Base-by-base conservation (phyloP, 2,888 invertebrate genomes). In the Leptopilina myrica region DNA sequence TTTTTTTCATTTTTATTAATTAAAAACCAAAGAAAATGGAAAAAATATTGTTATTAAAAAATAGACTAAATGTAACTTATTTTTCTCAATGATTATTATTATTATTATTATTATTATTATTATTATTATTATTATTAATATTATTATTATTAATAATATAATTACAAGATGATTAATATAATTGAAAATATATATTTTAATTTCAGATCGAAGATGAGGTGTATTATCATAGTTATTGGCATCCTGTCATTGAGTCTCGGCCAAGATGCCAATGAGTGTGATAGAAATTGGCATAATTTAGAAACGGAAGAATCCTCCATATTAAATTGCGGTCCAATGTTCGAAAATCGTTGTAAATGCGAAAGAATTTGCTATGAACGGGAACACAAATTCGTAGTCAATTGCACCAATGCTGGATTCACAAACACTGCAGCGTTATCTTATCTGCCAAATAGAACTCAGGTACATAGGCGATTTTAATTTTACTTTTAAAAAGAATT, bases 381-480 rank as follows among this genome's bases (percentile, higher is more conserved):
- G 11, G 84, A 87, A 9, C 88, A 92, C 69, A 93, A 93, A 82
- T 95, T 93, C 84, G 93, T 95, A 9, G 96, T 96, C 0, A 96
- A 96, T 89, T 96, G 96, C 89, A 95, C 95, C 1, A 92, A 95
- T 86, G 91, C 93, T 0, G 93, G 93, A 1, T 94, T 96, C 85
- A 93, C 88, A 1, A 93, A 94, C 81, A 93, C 94, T 0, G 92
- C 92, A 15, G 93, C 95, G 84, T 90, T 96, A 20, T 92, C 93
- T 84, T 92, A 93, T 77, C 92, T 96, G 81, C 96, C 96, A 0
- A 92, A 92, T 15, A 92, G 95, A 84, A 95, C 95, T 5, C 93
- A 95, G 91, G 93, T 93, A 82, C 76, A 20, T 1, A 20, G 20
- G 12, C 0, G 82, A 81, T 75, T 46, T 20, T 20, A 20, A 20